Evolutionary conservation across 30 jellyfish, hydroid and myxozoan genomes (phyloP).

Genomic region (Sanderia malayensis): DNA sequence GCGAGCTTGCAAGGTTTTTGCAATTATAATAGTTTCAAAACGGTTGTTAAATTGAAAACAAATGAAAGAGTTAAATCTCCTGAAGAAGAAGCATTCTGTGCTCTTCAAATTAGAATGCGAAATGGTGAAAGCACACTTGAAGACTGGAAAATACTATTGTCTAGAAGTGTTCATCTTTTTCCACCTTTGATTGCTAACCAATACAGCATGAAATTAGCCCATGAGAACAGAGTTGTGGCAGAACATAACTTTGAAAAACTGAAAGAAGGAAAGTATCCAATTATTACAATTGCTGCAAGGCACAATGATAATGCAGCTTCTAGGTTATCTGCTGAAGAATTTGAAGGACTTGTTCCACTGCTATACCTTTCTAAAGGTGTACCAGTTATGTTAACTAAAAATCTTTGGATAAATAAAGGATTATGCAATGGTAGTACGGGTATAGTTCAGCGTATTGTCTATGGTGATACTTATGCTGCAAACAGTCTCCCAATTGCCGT

Average conservation of each 20-base stretch:
- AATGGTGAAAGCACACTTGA: conserved; percentile 18
- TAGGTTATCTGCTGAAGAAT: no score
- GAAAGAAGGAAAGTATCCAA: neutral
- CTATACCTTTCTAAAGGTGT: no score
- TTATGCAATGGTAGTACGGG: no score
- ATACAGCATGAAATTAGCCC: neutral
- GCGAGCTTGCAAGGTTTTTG: conserved; percentile 12
- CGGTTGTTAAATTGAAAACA: neutral
- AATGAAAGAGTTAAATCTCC: conserved; percentile 1
- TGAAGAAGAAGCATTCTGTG: conserved; percentile 7
- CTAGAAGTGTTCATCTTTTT: neutral
- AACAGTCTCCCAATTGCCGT: no score
- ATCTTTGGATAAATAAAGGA: no score
- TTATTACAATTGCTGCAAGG: no score
- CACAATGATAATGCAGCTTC: no score
- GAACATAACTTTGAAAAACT: conserved; percentile 1
- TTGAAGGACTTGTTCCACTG: no score
- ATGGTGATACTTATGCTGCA: no score
- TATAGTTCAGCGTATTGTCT: no score
- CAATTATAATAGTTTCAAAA: neutral
- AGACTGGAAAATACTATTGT: conserved; percentile 9
- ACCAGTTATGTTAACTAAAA: no score
- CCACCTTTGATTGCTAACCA: neutral
- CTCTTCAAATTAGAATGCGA: neutral
- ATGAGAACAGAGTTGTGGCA: conserved; percentile 1